Conservation (phyloP, 2,888 invertebrate genomes). For the Andrena fulva region DNA sequence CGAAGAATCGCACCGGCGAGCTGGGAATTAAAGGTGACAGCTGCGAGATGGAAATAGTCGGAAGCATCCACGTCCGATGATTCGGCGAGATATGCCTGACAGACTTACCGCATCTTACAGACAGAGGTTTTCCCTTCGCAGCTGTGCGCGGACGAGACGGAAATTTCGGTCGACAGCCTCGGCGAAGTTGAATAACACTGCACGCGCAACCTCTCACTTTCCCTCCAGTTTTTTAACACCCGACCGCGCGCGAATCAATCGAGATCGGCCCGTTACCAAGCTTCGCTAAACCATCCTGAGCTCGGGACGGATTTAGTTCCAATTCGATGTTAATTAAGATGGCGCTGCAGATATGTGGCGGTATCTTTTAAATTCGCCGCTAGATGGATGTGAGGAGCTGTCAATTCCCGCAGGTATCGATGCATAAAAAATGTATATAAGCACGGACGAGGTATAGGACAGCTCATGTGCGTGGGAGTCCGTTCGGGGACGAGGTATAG, state of each 20-base stretch:
- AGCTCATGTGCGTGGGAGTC: too few species aligned
- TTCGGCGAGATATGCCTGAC: neutral
- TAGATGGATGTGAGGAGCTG: neutral
- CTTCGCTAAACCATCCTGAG: constrained; percentile 34
- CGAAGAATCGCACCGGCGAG: neutral
- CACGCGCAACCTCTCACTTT: constrained; percentile 38
- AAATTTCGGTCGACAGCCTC: constrained; percentile 13
- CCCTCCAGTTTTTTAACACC: constrained; percentile 42
- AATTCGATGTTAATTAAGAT: neutral
- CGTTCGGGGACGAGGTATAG: too few species aligned
- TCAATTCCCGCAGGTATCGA: too few species aligned
- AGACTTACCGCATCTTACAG: constrained; percentile 61
- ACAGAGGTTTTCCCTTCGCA: neutral
- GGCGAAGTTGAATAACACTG: constrained; percentile 35
- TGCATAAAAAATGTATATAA: too few species aligned
- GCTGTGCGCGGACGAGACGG: constrained; percentile 15
- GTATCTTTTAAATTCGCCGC: neutral
- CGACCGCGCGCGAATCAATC: constrained; percentile 34
- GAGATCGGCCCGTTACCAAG: constrained; percentile 45
- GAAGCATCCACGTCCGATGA: neutral
- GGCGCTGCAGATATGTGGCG: constrained; percentile 1
- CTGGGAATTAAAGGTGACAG: constrained; percentile 49
- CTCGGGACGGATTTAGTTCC: constrained; percentile 40
- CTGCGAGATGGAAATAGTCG: constrained; percentile 1
- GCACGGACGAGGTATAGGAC: too few species aligned